phyloP scores from a whole-genome alignment of 1,140 invertebrate genomes.

The Drosophila kurseongensis region DNA sequence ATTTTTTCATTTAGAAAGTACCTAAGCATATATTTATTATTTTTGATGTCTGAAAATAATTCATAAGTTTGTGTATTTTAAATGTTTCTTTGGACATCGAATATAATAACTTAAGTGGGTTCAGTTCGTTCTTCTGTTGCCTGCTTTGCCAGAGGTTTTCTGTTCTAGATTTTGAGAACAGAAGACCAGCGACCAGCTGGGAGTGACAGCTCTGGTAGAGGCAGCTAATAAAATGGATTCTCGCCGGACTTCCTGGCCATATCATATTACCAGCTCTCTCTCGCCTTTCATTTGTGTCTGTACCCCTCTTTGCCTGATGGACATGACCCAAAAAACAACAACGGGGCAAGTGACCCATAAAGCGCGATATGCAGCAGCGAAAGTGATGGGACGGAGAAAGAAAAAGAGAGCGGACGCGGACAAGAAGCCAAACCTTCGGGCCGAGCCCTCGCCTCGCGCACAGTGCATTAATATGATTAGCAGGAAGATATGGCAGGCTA shows the following conservation, averaged over 20 bases:
- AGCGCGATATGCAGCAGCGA: slow-evolving; percentile 46
- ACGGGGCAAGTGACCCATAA: slow-evolving; percentile 48
- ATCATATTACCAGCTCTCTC: slow-evolving; percentile 65
- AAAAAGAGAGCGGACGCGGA: slow-evolving; percentile 28
- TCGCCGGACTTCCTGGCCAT: slow-evolving; percentile 79
- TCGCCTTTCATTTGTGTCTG: background rate
- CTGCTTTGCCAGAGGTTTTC: no score
- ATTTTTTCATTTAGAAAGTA: no score
- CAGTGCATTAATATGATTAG: slow-evolving; percentile 81
- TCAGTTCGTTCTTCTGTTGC: no score
- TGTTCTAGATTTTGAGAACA: background rate
- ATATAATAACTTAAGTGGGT: no score
- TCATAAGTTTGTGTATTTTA: no score
- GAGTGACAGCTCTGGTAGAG: slow-evolving; percentile 19
- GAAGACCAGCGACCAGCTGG: background rate
- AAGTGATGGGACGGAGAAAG: slow-evolving; percentile 60
- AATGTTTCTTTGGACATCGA: background rate
- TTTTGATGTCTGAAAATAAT: no score
- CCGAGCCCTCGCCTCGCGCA: slow-evolving; percentile 63
- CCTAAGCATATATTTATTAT: background rate
- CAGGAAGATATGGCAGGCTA: slow-evolving; percentile 43
- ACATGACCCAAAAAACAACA: slow-evolving; percentile 76
- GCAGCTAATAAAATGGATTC: slow-evolving; percentile 79
- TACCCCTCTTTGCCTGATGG: slow-evolving; percentile 56
- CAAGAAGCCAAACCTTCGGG: slow-evolving; percentile 66